Evolutionary conservation across 2,113 vertebrate species (phyloP).

Genomic region (Myiagra hebetior): DNA sequence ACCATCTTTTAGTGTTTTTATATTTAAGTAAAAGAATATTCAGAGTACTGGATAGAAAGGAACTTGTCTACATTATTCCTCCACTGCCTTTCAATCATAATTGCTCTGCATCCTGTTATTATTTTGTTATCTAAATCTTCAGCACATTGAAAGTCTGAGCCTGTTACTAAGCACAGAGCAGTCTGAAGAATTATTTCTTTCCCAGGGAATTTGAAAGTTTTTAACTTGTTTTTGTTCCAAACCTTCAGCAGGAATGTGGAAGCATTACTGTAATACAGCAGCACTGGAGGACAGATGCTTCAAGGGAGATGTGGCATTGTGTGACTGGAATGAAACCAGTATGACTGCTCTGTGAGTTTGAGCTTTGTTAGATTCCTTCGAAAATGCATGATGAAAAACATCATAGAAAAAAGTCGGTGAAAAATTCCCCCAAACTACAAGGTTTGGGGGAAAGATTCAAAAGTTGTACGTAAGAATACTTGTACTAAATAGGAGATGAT

Average conservation of each 20-base stretch:
- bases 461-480: neutral
- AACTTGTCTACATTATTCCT: neutral
- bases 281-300: neutral
- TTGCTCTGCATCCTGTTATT: neutral
- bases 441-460: too few species aligned
- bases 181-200: neutral
- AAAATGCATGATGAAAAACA: neutral
- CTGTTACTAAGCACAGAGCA: neutral
- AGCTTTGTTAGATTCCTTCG: neutral
- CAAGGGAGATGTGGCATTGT: neutral
- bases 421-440: neutral
- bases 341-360: neutral
- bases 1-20: neutral
- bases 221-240: neutral
- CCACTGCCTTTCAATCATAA: neutral
- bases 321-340: neutral
- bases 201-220: neutral
- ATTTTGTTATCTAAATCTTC: neutral
- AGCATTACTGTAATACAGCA: neutral
- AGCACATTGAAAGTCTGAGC: fast-evolving
- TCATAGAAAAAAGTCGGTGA: neutral
- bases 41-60: neutral
- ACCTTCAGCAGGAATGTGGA: neutral
- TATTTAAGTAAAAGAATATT: neutral
- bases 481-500: neutral